A percentile compares a stretch with the other conserved stretches of the same genome.
These are phyloP conservation scores for Carposina sasakii DNA, from an alignment of 1,140 invertebrate genomes.

Conservation along the genomic window DNA sequence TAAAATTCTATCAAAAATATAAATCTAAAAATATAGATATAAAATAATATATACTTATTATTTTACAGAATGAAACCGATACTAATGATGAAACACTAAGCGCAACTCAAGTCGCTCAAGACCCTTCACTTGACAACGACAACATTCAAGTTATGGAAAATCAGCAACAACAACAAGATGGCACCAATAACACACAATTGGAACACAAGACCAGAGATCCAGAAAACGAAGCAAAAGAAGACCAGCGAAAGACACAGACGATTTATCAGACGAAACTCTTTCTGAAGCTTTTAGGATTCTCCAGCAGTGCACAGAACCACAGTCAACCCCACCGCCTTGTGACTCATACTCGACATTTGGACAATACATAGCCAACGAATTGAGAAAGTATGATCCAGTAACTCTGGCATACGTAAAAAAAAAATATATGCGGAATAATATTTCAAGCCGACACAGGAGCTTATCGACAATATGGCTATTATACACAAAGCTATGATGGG, in stretches of 20 bases:
- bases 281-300: slow-evolving; percentile 18
- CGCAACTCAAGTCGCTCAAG: too few species aligned
- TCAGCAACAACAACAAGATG: slow-evolving; percentile 11
- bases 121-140: slow-evolving; percentile 14
- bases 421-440: neutral
- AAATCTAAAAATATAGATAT: slow-evolving; percentile 18
- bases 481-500: too few species aligned
- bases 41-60: slow-evolving; percentile 11
- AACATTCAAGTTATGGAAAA: slow-evolving; percentile 2
- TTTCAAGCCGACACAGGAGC: neutral
- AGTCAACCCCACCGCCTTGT: slow-evolving; percentile 18
- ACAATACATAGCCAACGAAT: neutral
- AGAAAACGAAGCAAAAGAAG: slow-evolving; percentile 17
- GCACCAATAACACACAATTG: slow-evolving; percentile 14
- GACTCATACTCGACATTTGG: slow-evolving; percentile 7
- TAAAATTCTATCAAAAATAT: too few species aligned
- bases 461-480: too few species aligned
- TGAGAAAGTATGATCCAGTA: neutral
- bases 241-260: slow-evolving; percentile 13
- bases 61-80: slow-evolving; percentile 10
- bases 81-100: slow-evolving; percentile 17
- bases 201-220: slow-evolving; percentile 7
- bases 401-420: neutral
- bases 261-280: slow-evolving; percentile 17
- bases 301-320: slow-evolving; percentile 19